Evolutionary conservation across 2,888 invertebrate species (phyloP).

Genomic region (Troides helena): DNA sequence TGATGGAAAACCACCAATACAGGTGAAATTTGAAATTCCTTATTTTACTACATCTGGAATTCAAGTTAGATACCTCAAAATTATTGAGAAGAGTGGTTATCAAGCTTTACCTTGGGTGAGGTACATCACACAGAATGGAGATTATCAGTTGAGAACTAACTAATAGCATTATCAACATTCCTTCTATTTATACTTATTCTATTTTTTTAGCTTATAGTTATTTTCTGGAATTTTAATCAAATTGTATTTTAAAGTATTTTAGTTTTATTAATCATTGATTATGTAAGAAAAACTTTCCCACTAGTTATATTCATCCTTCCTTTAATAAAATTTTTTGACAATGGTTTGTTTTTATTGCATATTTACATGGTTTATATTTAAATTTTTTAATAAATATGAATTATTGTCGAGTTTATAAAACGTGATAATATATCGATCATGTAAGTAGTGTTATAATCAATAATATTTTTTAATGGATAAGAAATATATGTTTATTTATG

Average conservation of each 20-base stretch:
- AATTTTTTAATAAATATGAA: too few relatives aligned
- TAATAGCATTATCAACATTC: constrained; percentile 61
- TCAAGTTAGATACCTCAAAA: constrained; percentile 97
- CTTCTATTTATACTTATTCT: constrained; percentile 45
- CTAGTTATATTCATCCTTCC: constrained; percentile 22
- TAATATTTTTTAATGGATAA: too few relatives aligned
- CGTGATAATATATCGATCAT: too few relatives aligned
- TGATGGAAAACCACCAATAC: constrained; percentile 98
- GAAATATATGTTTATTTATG: too few relatives aligned
- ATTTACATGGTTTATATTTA: neutral
- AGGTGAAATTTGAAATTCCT: constrained; percentile 99
- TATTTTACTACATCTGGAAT: constrained; percentile 99
- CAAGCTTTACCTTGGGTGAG: constrained; percentile 99
- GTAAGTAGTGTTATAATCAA: too few relatives aligned
- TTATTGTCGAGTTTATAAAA: too few relatives aligned
- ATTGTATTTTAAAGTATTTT: constrained; percentile 58
- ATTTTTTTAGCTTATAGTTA: constrained; percentile 28
- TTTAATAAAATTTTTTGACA: constrained; percentile 34
- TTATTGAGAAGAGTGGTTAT: constrained; percentile 99
- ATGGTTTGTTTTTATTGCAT: constrained; percentile 4
- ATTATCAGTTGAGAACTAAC: constrained; percentile 97
- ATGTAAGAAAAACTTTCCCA: constrained; percentile 18
- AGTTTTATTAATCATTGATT: constrained; percentile 42
- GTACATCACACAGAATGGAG: constrained; percentile 99
- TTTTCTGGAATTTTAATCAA: constrained; percentile 53